phyloP scores from a whole-genome alignment of 2,888 invertebrate species.

The Tinea semifulvella region DNA sequence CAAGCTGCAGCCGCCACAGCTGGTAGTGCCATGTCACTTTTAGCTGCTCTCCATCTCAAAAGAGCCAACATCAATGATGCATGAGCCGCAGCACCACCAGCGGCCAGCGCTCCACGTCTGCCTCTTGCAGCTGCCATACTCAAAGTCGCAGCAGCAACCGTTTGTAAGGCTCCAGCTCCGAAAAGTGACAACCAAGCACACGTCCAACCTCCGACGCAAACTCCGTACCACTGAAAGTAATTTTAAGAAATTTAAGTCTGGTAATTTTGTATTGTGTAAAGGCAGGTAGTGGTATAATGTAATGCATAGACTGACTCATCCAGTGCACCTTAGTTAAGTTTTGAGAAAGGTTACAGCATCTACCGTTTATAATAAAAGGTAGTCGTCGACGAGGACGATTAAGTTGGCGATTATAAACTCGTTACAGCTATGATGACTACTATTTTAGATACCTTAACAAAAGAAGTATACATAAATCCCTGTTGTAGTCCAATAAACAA shows the following conservation, averaged over 20 bases:
- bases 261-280: too few relatives aligned
- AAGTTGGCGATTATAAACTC: too few relatives aligned
- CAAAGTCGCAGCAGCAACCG: slow-evolving; percentile 79
- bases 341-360: too few relatives aligned
- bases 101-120: slow-evolving; percentile 77
- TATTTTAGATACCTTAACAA: slow-evolving; percentile 83
- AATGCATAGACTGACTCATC: too few relatives aligned
- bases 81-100: slow-evolving; percentile 83
- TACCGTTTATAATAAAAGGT: too few relatives aligned
- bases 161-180: slow-evolving; percentile 78
- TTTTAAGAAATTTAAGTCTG: too few relatives aligned
- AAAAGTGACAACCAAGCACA: slow-evolving; percentile 78
- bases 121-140: slow-evolving; percentile 83
- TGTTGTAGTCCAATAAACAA: slow-evolving; percentile 86
- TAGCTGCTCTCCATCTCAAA: slow-evolving; percentile 81
- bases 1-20: slow-evolving; percentile 86
- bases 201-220: slow-evolving; percentile 80
- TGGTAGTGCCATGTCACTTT: slow-evolving; percentile 82
- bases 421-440: too few relatives aligned
- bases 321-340: too few relatives aligned
- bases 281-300: too few relatives aligned
- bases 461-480: slow-evolving; percentile 85
- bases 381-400: too few relatives aligned
- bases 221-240: slow-evolving; percentile 80
- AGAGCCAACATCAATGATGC: slow-evolving; percentile 80